Evolutionary conservation across 2,797 vertebrate species (phyloP).

Genomic region (Leuciscus waleckii): DNA sequence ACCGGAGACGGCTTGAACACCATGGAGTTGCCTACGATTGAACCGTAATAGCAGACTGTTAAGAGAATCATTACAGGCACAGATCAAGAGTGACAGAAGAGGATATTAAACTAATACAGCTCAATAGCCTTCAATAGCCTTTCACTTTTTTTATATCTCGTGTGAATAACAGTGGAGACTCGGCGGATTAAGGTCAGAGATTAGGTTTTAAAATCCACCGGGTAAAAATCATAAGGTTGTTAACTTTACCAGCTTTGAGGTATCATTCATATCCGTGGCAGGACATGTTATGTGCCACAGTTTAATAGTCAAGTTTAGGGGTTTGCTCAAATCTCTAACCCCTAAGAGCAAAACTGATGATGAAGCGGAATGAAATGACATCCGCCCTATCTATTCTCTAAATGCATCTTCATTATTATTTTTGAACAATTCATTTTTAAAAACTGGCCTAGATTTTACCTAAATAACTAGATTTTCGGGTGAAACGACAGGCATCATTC

Average conservation of each 20-base stretch:
- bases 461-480: not conserved
- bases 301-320: not conserved
- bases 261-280: not conserved
- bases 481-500: not conserved
- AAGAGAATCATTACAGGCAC: too few relatives aligned
- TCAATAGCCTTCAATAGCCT: not conserved
- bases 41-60: not conserved
- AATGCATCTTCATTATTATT: not conserved
- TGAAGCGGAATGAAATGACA: too few relatives aligned
- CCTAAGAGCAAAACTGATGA: not conserved
- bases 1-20: constrained; percentile 95
- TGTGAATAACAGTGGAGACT: not conserved
- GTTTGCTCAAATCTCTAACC: not conserved
- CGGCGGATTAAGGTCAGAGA: not conserved
- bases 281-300: not conserved
- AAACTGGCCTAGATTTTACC: too few relatives aligned
- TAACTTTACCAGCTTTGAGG: not conserved
- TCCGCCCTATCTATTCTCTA: too few relatives aligned
- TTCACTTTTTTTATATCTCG: not conserved
- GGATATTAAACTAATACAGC: not conserved
- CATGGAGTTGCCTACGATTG: constrained; percentile 90
- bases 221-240: not conserved
- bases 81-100: not conserved
- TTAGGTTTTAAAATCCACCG: not conserved
- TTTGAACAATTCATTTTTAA: not conserved